Evolutionary conservation across 2,888 invertebrate species (phyloP).

Genomic region (Aporophyla lueneburgensis): DNA sequence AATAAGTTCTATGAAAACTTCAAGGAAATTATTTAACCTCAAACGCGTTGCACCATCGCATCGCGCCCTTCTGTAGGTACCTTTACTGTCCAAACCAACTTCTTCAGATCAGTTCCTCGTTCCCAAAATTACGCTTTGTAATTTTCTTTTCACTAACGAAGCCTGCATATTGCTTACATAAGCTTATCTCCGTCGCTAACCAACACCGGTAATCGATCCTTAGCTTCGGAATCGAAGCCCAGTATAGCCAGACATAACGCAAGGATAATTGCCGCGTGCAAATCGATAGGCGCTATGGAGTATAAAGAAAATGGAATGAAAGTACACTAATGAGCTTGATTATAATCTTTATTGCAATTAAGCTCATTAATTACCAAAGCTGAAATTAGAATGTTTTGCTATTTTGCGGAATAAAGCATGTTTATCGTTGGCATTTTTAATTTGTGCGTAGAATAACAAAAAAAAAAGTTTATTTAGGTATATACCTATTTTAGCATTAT

Average conservation of each 20-base stretch:
- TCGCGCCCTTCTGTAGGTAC: too few relatives aligned
- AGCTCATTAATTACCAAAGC: background rate
- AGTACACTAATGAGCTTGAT: background rate
- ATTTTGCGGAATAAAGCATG: too few relatives aligned
- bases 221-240: conserved; percentile 57
- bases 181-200: conserved; percentile 50
- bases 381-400: too few relatives aligned
- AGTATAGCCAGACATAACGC: conserved; percentile 63
- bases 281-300: conserved; percentile 73
- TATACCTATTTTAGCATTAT: too few relatives aligned
- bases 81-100: background rate
- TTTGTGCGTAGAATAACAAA: too few relatives aligned
- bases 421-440: too few relatives aligned
- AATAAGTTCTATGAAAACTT: too few relatives aligned
- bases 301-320: conserved; percentile 6
- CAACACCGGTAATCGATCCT: conserved; percentile 67
- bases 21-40: too few relatives aligned
- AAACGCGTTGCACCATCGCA: too few relatives aligned
- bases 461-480: too few relatives aligned
- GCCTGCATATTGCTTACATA: conserved; percentile 24
- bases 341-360: background rate
- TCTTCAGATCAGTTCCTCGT: background rate
- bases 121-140: background rate
- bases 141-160: conserved; percentile 2
- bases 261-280: conserved; percentile 80